These are phyloP conservation scores for Pampusana beccarii DNA, from an alignment of 2,113 vertebrate genomes.

Conservation along the genomic window DNA sequence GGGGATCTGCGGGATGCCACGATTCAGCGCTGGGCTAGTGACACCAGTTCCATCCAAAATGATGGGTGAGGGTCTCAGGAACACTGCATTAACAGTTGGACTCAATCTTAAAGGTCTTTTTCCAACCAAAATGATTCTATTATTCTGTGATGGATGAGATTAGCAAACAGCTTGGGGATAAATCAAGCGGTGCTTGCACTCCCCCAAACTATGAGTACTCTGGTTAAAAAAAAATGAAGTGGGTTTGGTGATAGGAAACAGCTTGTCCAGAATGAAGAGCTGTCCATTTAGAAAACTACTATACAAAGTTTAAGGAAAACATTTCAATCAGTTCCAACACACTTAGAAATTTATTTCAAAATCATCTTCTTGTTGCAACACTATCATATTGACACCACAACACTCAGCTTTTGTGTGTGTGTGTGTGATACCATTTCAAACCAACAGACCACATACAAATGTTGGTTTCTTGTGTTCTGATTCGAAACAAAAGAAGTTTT, in stretches of 20 bases:
- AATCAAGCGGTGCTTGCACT: background rate
- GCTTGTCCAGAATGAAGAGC: background rate
- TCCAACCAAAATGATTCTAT: no score
- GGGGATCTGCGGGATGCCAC: fast-evolving
- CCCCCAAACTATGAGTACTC: fast-evolving
- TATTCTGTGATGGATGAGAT: background rate
- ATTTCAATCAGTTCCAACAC: background rate
- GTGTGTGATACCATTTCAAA: background rate
- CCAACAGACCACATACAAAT: background rate
- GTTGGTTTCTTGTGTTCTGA: background rate
- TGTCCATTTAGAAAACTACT: background rate
- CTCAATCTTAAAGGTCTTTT: no score
- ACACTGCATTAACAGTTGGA: no score
- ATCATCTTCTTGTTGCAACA: background rate
- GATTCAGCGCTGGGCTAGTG: fast-evolving
- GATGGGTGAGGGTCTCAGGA: no score
- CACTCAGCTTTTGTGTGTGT: background rate
- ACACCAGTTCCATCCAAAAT: fast-evolving
- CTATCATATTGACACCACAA: background rate
- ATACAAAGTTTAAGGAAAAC: background rate
- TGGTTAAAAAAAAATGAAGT: background rate
- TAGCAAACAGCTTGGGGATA: background rate
- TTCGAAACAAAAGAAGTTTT: background rate
- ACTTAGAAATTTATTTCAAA: background rate
- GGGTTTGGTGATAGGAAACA: background rate